phyloP scores from a whole-genome alignment of 2,888 invertebrate genomes.

The Scaptomyza flava region DNA sequence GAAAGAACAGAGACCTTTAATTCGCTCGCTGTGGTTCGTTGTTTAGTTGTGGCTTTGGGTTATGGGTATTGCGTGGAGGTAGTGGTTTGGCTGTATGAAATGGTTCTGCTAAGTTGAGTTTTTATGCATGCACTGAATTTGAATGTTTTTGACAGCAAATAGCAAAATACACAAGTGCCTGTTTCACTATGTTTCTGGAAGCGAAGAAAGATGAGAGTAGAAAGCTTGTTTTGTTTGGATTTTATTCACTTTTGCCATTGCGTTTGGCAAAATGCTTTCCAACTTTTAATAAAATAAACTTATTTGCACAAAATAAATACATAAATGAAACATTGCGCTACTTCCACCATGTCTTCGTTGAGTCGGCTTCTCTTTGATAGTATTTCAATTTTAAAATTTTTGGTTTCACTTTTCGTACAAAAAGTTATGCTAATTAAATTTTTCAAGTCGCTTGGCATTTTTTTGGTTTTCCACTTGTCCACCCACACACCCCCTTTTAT shows the following conservation, averaged over 20 bases:
- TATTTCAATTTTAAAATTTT: conserved; percentile 71
- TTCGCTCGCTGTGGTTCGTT: conserved; percentile 39
- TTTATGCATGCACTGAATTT: conserved; percentile 74
- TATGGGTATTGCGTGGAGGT: neutral
- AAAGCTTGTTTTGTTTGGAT: conserved; percentile 19
- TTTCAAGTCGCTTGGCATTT: conserved; percentile 50
- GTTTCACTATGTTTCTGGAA: conserved; percentile 34
- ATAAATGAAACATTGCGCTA: conserved; percentile 64
- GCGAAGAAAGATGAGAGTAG: neutral
- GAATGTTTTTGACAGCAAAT: conserved; percentile 68
- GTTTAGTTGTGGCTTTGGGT: conserved; percentile 39
- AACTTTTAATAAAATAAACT: conserved; percentile 74
- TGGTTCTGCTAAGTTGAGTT: conserved; percentile 61
- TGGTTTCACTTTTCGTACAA: conserved; percentile 48
- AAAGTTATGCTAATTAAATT: conserved; percentile 72
- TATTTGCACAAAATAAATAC: conserved; percentile 64
- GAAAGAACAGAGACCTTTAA: conserved; percentile 56
- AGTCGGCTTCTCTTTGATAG: conserved; percentile 54
- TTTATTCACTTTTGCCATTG: too few species aligned
- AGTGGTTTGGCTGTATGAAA: conserved; percentile 6
- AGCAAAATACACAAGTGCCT: conserved; percentile 46
- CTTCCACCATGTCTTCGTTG: conserved; percentile 3
- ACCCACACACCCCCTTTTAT: neutral
- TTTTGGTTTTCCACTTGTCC: conserved; percentile 25
- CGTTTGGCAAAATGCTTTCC: conserved; percentile 62